phyloP scores from a whole-genome alignment of 92 coral and sea anemone species.

The Actinostola sp. region DNA sequence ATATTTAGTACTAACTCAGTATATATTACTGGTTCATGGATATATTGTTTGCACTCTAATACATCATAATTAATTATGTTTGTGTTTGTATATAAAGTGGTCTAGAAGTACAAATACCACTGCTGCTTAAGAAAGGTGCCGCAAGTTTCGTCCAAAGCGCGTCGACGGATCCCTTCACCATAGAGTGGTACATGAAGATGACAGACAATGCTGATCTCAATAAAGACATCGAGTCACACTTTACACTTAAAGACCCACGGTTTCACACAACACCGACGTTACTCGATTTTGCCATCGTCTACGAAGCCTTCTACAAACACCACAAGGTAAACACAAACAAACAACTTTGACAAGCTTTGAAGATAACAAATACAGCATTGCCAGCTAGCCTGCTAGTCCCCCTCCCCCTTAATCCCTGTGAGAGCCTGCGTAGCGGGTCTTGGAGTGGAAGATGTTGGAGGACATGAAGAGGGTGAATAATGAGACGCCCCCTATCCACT shows the following conservation, averaged over 20 bases:
- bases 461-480: no score
- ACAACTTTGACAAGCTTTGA: background rate
- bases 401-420: no score
- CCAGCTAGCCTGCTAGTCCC: no score
- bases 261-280: conserved; percentile 82
- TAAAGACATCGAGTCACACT: conserved; percentile 87
- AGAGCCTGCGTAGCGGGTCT: no score
- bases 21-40: no score
- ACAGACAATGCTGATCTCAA: conserved; percentile 92
- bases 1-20: no score
- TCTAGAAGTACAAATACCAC: conserved; percentile 64
- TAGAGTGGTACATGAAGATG: conserved; percentile 99
- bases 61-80: no score
- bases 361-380: no score
- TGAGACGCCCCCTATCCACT: no score
- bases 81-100: no score
- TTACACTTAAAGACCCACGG: conserved; percentile 85
- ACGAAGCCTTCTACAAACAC: conserved; percentile 81
- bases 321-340: conserved; percentile 70
- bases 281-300: conserved; percentile 83
- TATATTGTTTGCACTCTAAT: no score
- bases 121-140: conserved; percentile 73
- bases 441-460: background rate
- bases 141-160: conserved; percentile 95
- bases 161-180: conserved; percentile 95